A percentile compares a stretch with the other conserved stretches of the same genome.
Conservation (phyloP, 2,888 invertebrate species). For the Diadegma fenestrale region DNA sequence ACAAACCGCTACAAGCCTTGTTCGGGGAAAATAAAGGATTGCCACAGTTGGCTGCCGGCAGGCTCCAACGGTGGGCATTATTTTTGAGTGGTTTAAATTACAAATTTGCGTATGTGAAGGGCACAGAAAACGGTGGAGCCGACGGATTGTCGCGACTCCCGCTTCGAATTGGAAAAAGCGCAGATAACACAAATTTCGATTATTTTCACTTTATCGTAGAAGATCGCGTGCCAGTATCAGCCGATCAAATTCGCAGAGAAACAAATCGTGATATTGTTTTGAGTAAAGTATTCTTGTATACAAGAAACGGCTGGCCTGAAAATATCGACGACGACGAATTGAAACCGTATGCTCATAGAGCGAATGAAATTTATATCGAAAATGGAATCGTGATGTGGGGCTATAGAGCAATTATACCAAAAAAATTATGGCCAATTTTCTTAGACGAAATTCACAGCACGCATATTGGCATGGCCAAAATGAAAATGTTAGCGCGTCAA, state of each 20-base stretch:
- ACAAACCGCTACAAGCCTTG: conserved; percentile 77
- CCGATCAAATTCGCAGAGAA: conserved; percentile 35
- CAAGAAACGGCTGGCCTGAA: conserved; percentile 45
- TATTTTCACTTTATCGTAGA: conserved; percentile 63
- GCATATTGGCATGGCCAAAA: conserved; percentile 62
- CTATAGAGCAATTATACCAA: conserved; percentile 41
- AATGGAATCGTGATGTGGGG: conserved; percentile 63
- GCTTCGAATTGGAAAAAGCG: conserved; percentile 47
- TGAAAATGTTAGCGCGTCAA: conserved; percentile 50
- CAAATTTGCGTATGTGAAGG: conserved; percentile 68
- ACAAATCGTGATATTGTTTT: conserved; percentile 33
- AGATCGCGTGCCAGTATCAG: conserved; percentile 52
- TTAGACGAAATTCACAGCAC: conserved; percentile 56
- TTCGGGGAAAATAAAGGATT: conserved; percentile 77
- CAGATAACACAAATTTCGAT: not conserved
- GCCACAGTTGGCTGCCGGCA: conserved; percentile 77
- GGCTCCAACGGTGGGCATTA: conserved; percentile 77
- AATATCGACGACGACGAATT: conserved; percentile 14
- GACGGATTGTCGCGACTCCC: conserved; percentile 67
- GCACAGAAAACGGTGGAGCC: conserved; percentile 56
- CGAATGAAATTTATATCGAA: conserved; percentile 20
- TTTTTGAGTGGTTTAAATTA: conserved; percentile 70
- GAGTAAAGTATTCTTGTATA: conserved; percentile 41
- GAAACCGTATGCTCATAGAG: conserved; percentile 34
- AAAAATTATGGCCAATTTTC: conserved; percentile 12